A percentile compares a stretch with the other conserved stretches of the same genome.
These are phyloP conservation scores for Lasioglossum marginatum DNA, from an alignment of 2,888 invertebrate genomes.

Conservation along the genomic window DNA sequence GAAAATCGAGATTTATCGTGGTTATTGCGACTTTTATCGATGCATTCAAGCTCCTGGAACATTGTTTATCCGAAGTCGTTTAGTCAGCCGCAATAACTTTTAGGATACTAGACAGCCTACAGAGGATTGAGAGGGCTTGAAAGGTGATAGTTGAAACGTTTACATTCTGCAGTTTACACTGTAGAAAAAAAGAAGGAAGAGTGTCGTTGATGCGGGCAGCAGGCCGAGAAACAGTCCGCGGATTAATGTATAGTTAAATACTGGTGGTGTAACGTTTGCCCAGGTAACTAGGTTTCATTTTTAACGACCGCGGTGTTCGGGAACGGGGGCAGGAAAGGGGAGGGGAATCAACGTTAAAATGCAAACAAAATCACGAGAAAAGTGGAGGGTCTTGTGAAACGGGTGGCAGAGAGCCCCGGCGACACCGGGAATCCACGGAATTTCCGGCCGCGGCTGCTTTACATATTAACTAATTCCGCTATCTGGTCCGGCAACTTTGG, in stretches of 20 bases:
- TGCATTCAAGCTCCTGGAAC: no score
- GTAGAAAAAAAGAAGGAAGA: background rate
- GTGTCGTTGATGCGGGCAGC: background rate
- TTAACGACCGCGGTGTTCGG: slow-evolving; percentile 45
- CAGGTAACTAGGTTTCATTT: slow-evolving; percentile 40
- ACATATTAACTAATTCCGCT: slow-evolving; percentile 72
- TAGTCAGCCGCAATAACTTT: background rate
- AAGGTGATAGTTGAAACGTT: background rate
- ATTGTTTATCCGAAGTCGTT: no score
- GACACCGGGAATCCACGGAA: slow-evolving; percentile 63
- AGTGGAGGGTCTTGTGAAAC: slow-evolving; percentile 37
- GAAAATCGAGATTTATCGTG: background rate
- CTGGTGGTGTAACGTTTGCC: slow-evolving; percentile 44
- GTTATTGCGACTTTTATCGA: background rate
- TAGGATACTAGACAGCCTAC: background rate
- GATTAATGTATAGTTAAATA: slow-evolving; percentile 48
- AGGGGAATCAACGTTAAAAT: slow-evolving; percentile 50
- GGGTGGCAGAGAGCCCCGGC: slow-evolving; percentile 43
- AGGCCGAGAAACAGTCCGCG: slow-evolving; percentile 1
- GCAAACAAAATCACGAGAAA: slow-evolving; percentile 58
- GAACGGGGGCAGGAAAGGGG: background rate
- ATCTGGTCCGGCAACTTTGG: slow-evolving; percentile 66
- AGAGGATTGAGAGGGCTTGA: background rate
- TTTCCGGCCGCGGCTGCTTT: slow-evolving; percentile 63
- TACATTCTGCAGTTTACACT: background rate